A percentile compares a stretch with the other conserved stretches of the same genome.
These are phyloP conservation scores for Oreotrochilus melanogaster DNA, from an alignment of 2,113 vertebrate genomes.

Conservation along the genomic window DNA sequence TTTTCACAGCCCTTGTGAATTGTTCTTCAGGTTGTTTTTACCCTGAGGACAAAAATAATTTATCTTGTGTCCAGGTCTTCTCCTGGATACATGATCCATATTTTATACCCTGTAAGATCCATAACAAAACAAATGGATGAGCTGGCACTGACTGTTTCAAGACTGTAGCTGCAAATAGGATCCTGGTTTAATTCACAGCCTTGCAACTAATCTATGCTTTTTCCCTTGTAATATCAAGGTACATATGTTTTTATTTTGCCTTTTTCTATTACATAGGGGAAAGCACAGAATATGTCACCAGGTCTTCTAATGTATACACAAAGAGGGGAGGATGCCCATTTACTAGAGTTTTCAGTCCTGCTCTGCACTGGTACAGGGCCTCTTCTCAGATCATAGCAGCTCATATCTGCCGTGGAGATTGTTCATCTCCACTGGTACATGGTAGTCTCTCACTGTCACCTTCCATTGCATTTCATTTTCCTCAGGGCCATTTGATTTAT, in stretches of 20 bases:
- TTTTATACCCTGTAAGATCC: not conserved
- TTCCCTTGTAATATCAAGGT: not conserved
- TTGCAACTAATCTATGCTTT: not conserved
- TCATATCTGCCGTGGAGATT: not conserved
- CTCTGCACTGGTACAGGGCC: not conserved
- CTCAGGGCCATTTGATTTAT: not conserved
- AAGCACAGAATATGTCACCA: not conserved
- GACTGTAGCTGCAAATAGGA: not conserved
- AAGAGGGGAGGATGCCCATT: not conserved
- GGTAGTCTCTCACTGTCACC: not conserved
- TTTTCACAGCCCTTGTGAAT: not conserved
- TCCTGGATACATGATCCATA: not conserved
- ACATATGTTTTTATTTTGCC: not conserved
- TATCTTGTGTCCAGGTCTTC: not conserved
- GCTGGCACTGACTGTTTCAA: not conserved
- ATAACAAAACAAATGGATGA: not conserved
- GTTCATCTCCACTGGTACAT: not conserved
- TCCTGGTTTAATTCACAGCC: not conserved
- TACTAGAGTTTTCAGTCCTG: not conserved
- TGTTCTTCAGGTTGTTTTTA: not conserved
- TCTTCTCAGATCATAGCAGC: not conserved
- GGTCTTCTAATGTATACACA: not conserved
- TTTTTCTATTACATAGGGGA: not conserved
- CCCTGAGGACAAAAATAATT: not conserved
- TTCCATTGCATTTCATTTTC: not conserved